phyloP scores from a whole-genome alignment of 2,888 invertebrate species.

The Mamestra brassicae region DNA sequence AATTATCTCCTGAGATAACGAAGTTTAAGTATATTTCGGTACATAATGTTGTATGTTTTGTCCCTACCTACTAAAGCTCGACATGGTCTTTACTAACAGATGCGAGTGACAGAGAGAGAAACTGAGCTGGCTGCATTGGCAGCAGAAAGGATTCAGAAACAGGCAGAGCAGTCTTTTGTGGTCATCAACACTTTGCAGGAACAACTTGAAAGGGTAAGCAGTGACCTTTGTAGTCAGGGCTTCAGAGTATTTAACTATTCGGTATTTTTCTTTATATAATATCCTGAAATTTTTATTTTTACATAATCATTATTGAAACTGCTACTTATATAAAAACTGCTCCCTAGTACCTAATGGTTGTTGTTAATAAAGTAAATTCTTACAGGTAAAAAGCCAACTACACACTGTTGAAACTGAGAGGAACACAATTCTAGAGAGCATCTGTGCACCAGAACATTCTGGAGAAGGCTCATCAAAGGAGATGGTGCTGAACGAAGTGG shows the following conservation, averaged over 20 bases:
- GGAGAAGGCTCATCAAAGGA: slow-evolving; percentile 74
- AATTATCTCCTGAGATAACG: background rate
- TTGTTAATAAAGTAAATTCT: background rate
- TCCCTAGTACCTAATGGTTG: too few species aligned
- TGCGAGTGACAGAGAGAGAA: slow-evolving; percentile 79
- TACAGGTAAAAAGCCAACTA: slow-evolving; percentile 79
- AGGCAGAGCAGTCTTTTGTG: slow-evolving; percentile 82
- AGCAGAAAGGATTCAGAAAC: slow-evolving; percentile 82
- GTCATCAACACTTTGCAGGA: slow-evolving; percentile 88
- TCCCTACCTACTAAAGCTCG: background rate
- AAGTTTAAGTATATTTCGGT: background rate
- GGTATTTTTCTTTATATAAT: too few species aligned
- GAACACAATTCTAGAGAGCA: slow-evolving; percentile 76
- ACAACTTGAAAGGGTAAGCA: slow-evolving; percentile 86
- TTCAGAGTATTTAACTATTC: background rate
- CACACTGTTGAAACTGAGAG: slow-evolving; percentile 80
- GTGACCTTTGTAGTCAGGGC: background rate
- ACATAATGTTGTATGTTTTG: background rate
- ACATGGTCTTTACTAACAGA: slow-evolving; percentile 65
- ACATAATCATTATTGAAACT: too few species aligned
- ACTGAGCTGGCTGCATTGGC: slow-evolving; percentile 83
- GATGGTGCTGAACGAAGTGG: slow-evolving; percentile 80
- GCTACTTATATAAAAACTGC: too few species aligned
- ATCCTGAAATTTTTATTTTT: too few species aligned
- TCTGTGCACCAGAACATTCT: slow-evolving; percentile 58